Base-by-base conservation (phyloP, 2,113 vertebrate species). In the Tychaedon coryphoeus region DNA sequence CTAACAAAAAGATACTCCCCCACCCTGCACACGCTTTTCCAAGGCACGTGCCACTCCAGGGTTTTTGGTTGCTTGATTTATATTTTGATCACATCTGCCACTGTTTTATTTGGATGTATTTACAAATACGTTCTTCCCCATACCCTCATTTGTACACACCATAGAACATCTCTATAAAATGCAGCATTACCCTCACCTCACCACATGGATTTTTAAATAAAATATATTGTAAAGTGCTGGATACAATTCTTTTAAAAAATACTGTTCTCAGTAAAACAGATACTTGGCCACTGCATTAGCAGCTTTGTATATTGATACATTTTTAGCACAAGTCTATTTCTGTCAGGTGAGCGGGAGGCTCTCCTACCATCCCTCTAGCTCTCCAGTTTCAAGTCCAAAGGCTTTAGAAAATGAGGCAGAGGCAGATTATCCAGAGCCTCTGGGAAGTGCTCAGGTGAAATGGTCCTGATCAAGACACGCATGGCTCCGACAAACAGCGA, bases 391-490 rank as follows among this genome's bases (percentile, higher is more conserved):
- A 99, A 97, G 96, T 98, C 98, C 93, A 98, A 97, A 16, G 98
- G 99, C 95, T 98, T 99, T 43, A 99, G 97, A 76, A 99, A 99
- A 42, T 98, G 97, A 2, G 99, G 99, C 91, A 99, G 91, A 24
- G 98, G 98, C 94, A 98, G 96, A 8, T 98, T 93, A 9, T 98
- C 97, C 86, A 99, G 98, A n/a, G 97, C 98, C 93, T 98, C 98
- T 0, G 98, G 98, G 92, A 98, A 98, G 90, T 97, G 98, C 61
- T 98, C 95, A 1, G 98, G 98, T 1, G 99, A 96, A 50, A 99
- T 98, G n/a, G 98, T 97, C 78, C 97, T 97, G 72, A 98, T 98
- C 94, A 99, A 95, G 92, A 98, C 98, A 92, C 99, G 98, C 98
- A 99, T 99, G 64, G 99, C 98, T 45, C 98, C 61, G 1, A 98